Base-by-base conservation (phyloP, 1,140 invertebrate genomes). In the Paralvinella palmiformis region DNA sequence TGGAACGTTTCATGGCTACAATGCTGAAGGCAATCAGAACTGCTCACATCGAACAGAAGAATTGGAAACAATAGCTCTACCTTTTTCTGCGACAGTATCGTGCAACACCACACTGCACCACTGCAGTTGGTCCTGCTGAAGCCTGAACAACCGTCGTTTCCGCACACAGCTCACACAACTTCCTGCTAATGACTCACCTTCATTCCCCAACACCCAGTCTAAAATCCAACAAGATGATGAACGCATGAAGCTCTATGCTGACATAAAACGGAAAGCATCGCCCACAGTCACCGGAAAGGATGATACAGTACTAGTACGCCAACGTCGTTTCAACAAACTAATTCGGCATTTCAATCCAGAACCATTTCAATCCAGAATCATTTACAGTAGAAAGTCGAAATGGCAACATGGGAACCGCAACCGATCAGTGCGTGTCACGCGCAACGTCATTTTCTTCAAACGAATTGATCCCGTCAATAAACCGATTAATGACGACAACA, bases 281-380 rank as follows among this genome's bases (percentile, higher is more conserved):
- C n/a, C n/a, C n/a, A n/a, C n/a, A n/a, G n/a, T n/a, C 45, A 48
- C 27, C 4, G 45, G 27, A 4, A 48, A 5, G 27, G 53, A 29
- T 27, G 53, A 56, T n/a, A 56, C 53, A 29, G 53, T 56, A 27
- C 31, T 56, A 29, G 53, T 56, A 33, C 22, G 31, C 22, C 53
- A 56, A 22, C 24, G 24, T 17, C 22, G 31, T 29, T 17, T 7
- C 22, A 56, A 22, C 31, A 22, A 22, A 29, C 24, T 56, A 17
- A 56, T 29, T 0, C 31, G 20, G n/a, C 24, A 56, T 31, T 56
- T 56, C 24, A 27, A 53, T 13, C 50, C 50, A 53, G 50, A 53
- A 27, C 50, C 50, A 53, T 53, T 53, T 56, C 24, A 27, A 53
- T 13, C 50, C 50, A 53, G 50, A 53, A 27, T 22, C 50, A 53